Evolutionary conservation across 2,113 vertebrate species (phyloP), one percentile per base, ranked within the genome.

Genomic region (Strigops habroptila): DNA sequence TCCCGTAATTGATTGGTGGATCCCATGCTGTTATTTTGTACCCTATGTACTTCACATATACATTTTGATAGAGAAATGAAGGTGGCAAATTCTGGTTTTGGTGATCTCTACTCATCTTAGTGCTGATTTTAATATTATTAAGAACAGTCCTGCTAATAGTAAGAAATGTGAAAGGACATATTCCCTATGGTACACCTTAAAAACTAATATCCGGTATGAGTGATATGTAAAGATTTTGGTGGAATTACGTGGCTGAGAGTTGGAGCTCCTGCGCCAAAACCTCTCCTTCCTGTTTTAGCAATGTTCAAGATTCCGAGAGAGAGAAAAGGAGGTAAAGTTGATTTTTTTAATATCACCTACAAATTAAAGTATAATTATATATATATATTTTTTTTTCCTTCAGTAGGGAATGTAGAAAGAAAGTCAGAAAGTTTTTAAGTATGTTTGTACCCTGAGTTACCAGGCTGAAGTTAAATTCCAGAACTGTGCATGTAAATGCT

Each of bases 1-100:
- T n/a, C 43, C 37, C 75, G 86, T 95, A 96, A 92, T 84, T 93
- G 88, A 94, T 60, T 41, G 90, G 68, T 68, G 76, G 85, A 31
- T 82, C 90, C 52, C 91, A 94, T 95, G 91, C 95, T 96, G 90
- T 87, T 97, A 68, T 86, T 95, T 95, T 96, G 87, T 94, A 77
- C 51, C 53, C 59, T 85, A 8, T 78, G 80, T 69, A 70, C 37
- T 82, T 95, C 35, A 78, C 3, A 4, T 63, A 55, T 10, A 69
- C 49, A 44, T 85, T 90, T 89, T 82, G 53, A 27, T 73, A 74
- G 59, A 33, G 46, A 88, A 94, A 83, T 74, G 9, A 65, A 90
- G 76, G 46, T 88, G 41, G 28, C 22, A 82, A 82, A 74, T 74
- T 55, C 43, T 80, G 53, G 9, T 64, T 88, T 88, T 74, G n/a